These are phyloP conservation scores for Hypolimnas misippus DNA, from an alignment of 2,888 invertebrate species.

Conservation along the genomic window DNA sequence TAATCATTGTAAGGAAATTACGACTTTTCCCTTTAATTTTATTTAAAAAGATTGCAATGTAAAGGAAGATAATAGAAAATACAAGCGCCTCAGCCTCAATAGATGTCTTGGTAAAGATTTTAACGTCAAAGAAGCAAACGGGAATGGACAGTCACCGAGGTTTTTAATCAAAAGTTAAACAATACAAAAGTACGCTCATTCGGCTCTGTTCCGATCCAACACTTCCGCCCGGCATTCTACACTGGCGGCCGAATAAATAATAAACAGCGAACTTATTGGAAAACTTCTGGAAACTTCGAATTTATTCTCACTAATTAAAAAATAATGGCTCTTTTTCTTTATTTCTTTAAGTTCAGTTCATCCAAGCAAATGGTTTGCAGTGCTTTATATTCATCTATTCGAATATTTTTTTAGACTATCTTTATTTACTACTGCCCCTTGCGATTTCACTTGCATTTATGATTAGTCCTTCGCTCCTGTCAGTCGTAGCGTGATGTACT, in stretches of 20 bases:
- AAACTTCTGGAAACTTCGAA: background rate
- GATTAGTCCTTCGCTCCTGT: too few species aligned
- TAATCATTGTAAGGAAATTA: background rate
- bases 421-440: too few species aligned
- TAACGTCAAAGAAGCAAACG: slow-evolving; percentile 18
- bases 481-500: too few species aligned
- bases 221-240: slow-evolving; percentile 7
- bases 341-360: background rate
- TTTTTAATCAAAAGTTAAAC: slow-evolving; percentile 41
- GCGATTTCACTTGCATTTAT: too few species aligned
- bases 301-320: background rate
- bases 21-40: background rate
- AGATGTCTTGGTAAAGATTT: slow-evolving; percentile 19
- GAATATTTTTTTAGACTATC: too few species aligned
- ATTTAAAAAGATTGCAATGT: background rate
- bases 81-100: background rate
- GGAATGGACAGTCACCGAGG: slow-evolving; percentile 23
- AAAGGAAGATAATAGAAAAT: background rate
- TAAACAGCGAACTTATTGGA: background rate
- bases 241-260: slow-evolving; percentile 10
- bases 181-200: slow-evolving; percentile 29
- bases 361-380: too few species aligned
- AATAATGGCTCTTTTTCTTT: background rate
- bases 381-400: too few species aligned
- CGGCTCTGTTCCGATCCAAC: slow-evolving; percentile 20